Evolutionary conservation across 2,113 vertebrate genomes (phyloP).

Genomic region (Notothenia rossii): DNA sequence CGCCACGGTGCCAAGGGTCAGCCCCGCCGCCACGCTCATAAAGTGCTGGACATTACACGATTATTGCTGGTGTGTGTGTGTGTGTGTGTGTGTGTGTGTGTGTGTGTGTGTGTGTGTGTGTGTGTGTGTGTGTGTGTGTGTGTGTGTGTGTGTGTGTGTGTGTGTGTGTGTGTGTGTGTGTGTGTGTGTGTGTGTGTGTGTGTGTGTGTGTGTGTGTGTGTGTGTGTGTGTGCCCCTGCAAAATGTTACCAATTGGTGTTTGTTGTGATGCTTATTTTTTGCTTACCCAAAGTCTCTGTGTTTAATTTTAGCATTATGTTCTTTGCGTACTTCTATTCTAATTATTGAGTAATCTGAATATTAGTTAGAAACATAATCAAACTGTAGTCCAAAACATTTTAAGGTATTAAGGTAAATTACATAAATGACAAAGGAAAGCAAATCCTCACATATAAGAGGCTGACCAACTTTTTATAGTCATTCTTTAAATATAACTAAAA

Average conservation of each 20-base stretch:
- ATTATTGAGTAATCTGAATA: background rate
- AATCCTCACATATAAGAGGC: background rate
- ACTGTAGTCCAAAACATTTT: background rate
- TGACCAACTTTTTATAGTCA: background rate
- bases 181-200: too few species aligned
- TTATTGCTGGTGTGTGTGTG: background rate
- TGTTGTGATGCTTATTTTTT: background rate
- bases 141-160: too few species aligned
- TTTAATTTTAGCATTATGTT: background rate
- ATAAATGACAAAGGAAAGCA: background rate
- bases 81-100: background rate
- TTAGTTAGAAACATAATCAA: background rate
- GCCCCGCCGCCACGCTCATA: constrained; percentile 15
- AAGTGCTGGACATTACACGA: constrained; percentile 29
- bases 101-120: background rate
- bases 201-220: too few species aligned
- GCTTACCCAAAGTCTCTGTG: background rate
- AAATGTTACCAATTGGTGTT: background rate
- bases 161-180: too few species aligned
- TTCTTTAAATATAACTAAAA: background rate
- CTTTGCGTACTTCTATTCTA: too few species aligned
- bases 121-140: too few species aligned
- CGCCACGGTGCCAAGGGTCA: constrained; percentile 36
- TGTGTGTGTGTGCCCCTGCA: too few species aligned
- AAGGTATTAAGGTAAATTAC: background rate